phyloP scores from a whole-genome alignment of 2,797 vertebrate species.

The Loris lydekkerianus region DNA sequence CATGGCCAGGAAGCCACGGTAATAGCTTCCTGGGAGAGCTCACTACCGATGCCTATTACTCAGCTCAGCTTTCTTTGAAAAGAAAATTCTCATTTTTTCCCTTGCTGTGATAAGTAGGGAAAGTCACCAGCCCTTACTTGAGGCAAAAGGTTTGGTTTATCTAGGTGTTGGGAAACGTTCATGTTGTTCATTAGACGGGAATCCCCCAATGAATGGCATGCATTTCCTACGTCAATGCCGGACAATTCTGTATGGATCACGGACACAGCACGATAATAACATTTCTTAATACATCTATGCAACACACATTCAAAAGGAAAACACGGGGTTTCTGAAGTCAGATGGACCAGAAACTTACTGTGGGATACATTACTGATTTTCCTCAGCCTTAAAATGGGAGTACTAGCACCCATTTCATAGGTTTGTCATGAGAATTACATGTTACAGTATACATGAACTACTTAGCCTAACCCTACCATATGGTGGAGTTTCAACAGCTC shows the following conservation, averaged over 20 bases:
- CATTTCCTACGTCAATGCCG: not conserved
- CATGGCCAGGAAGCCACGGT: not conserved
- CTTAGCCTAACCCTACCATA: not conserved
- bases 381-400: not conserved
- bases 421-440: not conserved
- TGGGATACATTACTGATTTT: not conserved
- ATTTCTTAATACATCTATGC: accelerated
- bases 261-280: not conserved
- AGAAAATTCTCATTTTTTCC: not conserved
- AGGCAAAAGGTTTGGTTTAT: not conserved
- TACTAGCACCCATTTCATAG: not conserved
- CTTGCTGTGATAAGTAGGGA: not conserved
- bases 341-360: not conserved
- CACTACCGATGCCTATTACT: not conserved
- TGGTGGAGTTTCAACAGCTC: not conserved
- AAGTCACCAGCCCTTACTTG: not conserved
- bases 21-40: constrained; percentile 23
- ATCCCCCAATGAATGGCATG: not conserved
- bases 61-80: not conserved
- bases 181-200: not conserved
- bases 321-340: not conserved
- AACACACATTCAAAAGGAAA: not conserved
- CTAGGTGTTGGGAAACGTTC: not conserved
- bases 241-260: not conserved
- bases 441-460: not conserved